Evolutionary conservation across 37 sponge, comb jelly and placozoan species (phyloP).

Genomic region (Haliclona indistincta): DNA sequence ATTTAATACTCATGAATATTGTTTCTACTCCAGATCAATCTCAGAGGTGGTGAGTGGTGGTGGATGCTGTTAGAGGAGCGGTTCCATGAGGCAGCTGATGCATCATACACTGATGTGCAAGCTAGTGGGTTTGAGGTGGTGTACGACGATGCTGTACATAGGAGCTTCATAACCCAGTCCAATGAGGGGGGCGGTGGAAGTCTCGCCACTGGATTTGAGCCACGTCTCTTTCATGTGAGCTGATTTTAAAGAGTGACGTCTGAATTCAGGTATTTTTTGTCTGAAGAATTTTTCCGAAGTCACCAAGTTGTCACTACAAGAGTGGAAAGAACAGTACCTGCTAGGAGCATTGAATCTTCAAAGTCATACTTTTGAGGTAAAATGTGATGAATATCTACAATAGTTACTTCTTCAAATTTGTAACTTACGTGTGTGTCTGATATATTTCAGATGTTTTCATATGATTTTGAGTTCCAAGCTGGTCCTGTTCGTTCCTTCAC

Average conservation of each 20-base stretch:
- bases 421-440: not conserved
- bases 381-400: not conserved
- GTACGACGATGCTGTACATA: conserved; percentile 57
- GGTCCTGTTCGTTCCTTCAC: conserved; percentile 32
- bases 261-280: not conserved
- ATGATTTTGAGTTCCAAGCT: conserved; percentile 38
- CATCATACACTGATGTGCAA: conserved; percentile 48
- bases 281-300: conserved; percentile 50
- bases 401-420: not conserved
- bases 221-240: conserved; percentile 12
- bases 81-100: conserved; percentile 45
- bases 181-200: not conserved
- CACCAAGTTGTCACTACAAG: conserved; percentile 26
- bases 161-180: conserved; percentile 6
- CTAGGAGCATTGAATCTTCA: conserved; percentile 59
- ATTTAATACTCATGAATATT: not conserved
- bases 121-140: conserved; percentile 63
- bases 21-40: conserved; percentile 26
- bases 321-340: conserved; percentile 53
- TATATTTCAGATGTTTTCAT: conserved; percentile 49
- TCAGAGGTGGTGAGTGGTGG: conserved; percentile 61
- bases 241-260: not conserved
- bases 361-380: conserved; percentile 54
- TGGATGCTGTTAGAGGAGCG: conserved; percentile 49
- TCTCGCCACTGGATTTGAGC: conserved; percentile 7